Evolutionary conservation across 2,888 invertebrate genomes (phyloP), one percentile per base, ranked within the genome.

Genomic region (Agrotis clavis): DNA sequence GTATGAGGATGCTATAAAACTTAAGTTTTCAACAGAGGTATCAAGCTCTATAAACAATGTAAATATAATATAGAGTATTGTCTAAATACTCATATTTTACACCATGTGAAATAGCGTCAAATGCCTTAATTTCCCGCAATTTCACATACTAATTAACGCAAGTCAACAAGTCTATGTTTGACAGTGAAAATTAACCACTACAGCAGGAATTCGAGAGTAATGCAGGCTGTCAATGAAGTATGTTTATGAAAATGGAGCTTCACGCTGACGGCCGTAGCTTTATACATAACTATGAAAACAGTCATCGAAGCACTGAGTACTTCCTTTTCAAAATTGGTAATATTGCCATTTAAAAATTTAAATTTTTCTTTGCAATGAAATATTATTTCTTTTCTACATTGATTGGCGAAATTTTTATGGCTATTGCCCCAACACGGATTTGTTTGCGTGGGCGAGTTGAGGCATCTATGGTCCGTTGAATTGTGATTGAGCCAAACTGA

Each of bases 401-500:
- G 71, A 65, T 61, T 65, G 64, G 68, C 16, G 41, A 62, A 0
- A 35, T 68, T 67, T 64, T 50, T 61, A 41, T 35, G 25, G 19
- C 21, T 48, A 65, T 68, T 63, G 13, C 11, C 19, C 11, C 50
- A 35, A 62, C 45, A n/a, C 51, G 13, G 5, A 5, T 35, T 25
- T 7, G 16, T 53, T 67, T 53, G 54, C 35, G 53, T 48, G 30
- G 54, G 66, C 35, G 51, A n/a, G 19, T 50, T 50, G 50, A 57
- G 47, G 14, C 47, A 67, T 30, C 16, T 35, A 18, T 6, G 67
- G 41, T 54, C 60, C 48, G 67, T 64, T 68, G 48, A 68, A 9
- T 62, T 18, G 18, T 65, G 67, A 68, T 67, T 67, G 61, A 62
- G 21, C 47, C 41, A 63, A 47, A 54, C 30, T 19, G 57, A 73